Percentiles rank a stretch among this genome's conserved stretches.
Evolutionary conservation across 2,797 vertebrate genomes (phyloP).

Genomic region (Sphaeramia orbicularis): DNA sequence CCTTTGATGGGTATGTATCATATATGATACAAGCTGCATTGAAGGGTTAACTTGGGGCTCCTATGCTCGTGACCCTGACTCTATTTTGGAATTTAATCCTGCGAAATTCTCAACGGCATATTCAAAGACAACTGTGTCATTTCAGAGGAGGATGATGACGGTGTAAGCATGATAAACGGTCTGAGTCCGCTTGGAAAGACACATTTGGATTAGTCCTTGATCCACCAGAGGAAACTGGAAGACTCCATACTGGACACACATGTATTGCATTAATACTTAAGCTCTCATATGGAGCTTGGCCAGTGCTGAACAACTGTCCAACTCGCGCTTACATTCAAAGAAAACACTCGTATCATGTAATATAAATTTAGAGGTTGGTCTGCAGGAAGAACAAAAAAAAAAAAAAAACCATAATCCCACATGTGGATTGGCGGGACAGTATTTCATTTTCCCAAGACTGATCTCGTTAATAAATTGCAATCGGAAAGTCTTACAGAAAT

Average conservation of each 20-base stretch:
- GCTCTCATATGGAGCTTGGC: not conserved
- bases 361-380: not conserved
- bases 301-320: not conserved
- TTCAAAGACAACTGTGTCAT: too few species aligned
- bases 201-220: slow-evolving; percentile 5
- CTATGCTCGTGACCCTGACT: too few species aligned
- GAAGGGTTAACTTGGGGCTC: too few species aligned
- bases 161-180: too few species aligned
- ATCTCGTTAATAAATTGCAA: not conserved
- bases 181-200: not conserved
- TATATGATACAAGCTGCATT: too few species aligned
- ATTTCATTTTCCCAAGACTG: not conserved
- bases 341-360: not conserved
- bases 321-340: not conserved
- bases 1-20: too few species aligned
- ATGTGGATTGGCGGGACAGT: not conserved
- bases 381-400: not conserved
- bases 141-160: too few species aligned
- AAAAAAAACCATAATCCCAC: not conserved
- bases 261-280: not conserved
- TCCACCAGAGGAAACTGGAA: not conserved
- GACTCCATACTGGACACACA: not conserved
- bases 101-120: too few species aligned
- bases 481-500: slow-evolving; percentile 13
- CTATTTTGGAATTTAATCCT: not conserved